Evolutionary conservation across 1,140 invertebrate species (phyloP).

Genomic region (Drosophila bifasciata): DNA sequence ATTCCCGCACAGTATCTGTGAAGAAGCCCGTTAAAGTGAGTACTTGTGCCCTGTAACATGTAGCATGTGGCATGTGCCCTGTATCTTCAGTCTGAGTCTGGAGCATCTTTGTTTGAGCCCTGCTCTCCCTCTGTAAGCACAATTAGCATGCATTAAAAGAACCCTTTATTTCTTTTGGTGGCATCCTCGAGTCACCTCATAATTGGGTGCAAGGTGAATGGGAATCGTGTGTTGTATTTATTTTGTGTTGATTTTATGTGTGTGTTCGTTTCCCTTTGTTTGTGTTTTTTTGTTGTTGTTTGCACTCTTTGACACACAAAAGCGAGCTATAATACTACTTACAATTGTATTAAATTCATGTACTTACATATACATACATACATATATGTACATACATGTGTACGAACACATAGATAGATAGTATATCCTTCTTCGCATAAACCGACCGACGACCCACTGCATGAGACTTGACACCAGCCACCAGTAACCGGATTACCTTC

Average conservation of each 20-base stretch:
- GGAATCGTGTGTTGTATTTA: constrained; percentile 35
- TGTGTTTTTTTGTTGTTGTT: constrained; percentile 18
- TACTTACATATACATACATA: neutral
- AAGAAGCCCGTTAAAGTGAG: constrained; percentile 81
- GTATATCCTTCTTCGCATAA: constrained; percentile 6
- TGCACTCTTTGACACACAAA: constrained; percentile 22
- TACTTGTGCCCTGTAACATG: neutral
- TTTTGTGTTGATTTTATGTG: constrained; percentile 45
- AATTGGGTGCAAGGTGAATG: constrained; percentile 61
- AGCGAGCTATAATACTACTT: constrained; percentile 7
- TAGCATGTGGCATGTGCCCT: too few relatives aligned
- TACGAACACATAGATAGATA: too few relatives aligned
- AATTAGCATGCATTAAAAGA: constrained; percentile 76
- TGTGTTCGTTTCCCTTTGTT: constrained; percentile 36
- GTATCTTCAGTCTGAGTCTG: too few relatives aligned
- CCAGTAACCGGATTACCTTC: too few relatives aligned
- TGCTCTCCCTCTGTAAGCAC: constrained; percentile 66
- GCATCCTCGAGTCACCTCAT: constrained; percentile 49
- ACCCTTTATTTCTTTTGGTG: constrained; percentile 45
- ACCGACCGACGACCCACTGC: constrained; percentile 11
- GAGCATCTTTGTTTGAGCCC: constrained; percentile 27
- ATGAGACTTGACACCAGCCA: constrained; percentile 38
- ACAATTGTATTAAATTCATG: neutral
- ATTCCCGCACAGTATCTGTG: constrained; percentile 71
- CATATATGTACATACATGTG: neutral